Percentiles rank a stretch among this genome's conserved stretches.
These are phyloP conservation scores for Halocynthia roretzi DNA, from an alignment of 23 tunicate genomes.

Conservation along the genomic window DNA sequence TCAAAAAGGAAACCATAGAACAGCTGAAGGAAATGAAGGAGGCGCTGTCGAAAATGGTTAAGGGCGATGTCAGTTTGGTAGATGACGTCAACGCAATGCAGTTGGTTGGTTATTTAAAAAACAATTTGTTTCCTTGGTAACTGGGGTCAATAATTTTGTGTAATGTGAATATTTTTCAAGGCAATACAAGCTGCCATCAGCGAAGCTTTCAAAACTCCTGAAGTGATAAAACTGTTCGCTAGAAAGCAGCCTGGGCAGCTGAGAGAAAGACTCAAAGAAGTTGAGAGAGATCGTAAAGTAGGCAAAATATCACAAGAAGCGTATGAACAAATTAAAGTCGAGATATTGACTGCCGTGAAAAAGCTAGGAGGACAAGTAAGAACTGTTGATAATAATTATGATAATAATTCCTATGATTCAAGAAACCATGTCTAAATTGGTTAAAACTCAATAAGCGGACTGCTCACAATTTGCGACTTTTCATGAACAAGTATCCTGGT, in stretches of 20 bases:
- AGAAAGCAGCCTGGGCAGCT: conserved; percentile 90
- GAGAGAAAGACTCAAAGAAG: conserved; percentile 46
- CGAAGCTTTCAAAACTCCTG: conserved; percentile 89
- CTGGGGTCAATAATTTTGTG: neutral
- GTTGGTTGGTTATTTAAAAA: conserved; percentile 29
- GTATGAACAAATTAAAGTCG: conserved; percentile 71
- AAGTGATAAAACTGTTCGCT: conserved; percentile 79
- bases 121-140: neutral
- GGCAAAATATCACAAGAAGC: conserved; percentile 71
- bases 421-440: neutral
- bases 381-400: neutral
- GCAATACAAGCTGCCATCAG: conserved; percentile 95
- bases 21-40: conserved; percentile 79
- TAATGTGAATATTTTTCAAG: conserved; percentile 10
- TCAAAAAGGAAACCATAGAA: conserved; percentile 81
- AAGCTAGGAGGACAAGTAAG: conserved; percentile 74
- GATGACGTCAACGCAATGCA: conserved; percentile 87
- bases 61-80: conserved; percentile 81
- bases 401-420: neutral
- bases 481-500: too few species aligned
- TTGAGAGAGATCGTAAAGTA: conserved; percentile 79
- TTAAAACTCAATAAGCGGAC: too few species aligned
- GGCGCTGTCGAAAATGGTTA: conserved; percentile 55
- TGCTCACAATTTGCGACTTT: too few species aligned
- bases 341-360: conserved; percentile 71